Evolutionary conservation across 2,113 vertebrate genomes (phyloP).

Genomic region (Nesogale talazaci): DNA sequence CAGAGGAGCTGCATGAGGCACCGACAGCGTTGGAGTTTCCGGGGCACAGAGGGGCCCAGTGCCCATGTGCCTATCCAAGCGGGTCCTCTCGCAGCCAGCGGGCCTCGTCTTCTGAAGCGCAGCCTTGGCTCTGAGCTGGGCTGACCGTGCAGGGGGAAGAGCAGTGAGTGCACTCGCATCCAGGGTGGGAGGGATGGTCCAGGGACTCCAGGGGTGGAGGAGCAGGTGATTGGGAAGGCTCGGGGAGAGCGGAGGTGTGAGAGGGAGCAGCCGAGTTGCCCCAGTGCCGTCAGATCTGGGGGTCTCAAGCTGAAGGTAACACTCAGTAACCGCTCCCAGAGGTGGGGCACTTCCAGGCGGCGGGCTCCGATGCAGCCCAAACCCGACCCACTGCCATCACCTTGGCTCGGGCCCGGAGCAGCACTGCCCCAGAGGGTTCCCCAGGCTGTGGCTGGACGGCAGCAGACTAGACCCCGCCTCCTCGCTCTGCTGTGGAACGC

Average conservation of each 20-base stretch:
- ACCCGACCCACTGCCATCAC: too few species aligned
- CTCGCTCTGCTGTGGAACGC: too few species aligned
- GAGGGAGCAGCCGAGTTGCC: not conserved
- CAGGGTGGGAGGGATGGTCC: not conserved
- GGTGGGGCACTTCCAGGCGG: rapidly evolving
- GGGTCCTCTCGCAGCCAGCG: too few species aligned
- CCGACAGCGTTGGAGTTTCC: not conserved
- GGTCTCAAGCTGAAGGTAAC: not conserved
- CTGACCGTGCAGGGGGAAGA: too few species aligned
- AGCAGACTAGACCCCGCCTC: too few species aligned
- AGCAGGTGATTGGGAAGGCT: not conserved
- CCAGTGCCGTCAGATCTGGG: rapidly evolving
- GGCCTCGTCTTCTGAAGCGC: not conserved
- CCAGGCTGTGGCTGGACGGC: too few species aligned
- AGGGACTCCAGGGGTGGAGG: too few species aligned
- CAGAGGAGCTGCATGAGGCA: not conserved
- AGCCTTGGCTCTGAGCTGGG: not conserved
- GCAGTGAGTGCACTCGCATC: too few species aligned
- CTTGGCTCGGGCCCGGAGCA: too few species aligned
- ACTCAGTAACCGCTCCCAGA: not conserved
- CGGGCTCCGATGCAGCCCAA: not conserved
- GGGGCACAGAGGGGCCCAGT: not conserved
- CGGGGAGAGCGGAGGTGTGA: not conserved
- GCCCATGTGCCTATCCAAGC: not conserved
- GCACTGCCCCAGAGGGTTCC: too few species aligned